Conservation (phyloP, 92 coral and sea anemone genomes). For the Diadumene lineata region DNA sequence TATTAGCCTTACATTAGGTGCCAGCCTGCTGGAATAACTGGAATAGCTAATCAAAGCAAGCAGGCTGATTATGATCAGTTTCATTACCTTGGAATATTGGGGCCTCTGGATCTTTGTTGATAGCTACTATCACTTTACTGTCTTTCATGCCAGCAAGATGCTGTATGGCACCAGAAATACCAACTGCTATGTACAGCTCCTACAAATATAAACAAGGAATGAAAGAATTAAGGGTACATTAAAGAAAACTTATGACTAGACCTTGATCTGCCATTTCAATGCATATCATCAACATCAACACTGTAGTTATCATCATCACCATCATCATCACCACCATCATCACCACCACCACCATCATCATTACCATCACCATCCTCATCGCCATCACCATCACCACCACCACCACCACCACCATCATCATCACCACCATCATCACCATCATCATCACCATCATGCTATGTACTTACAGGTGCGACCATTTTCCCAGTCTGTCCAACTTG, state of each 20-base stretch:
- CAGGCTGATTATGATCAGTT: neutral
- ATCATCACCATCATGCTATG: neutral
- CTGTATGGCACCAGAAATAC: constrained; percentile 98
- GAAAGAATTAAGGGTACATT: no score
- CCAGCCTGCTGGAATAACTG: no score
- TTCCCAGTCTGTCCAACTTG: constrained; percentile 99
- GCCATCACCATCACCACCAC: neutral
- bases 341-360: neutral
- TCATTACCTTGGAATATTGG: constrained; percentile 95
- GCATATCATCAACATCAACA: neutral
- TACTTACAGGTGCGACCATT: constrained; percentile 97
- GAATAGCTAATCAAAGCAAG: no score
- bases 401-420: neutral
- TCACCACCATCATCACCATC: neutral
- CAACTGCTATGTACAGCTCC: constrained; percentile 99
- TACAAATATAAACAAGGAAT: constrained; percentile 15
- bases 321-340: neutral
- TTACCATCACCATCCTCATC: neutral
- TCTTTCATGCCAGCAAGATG: constrained; percentile 99
- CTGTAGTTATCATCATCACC: neutral
- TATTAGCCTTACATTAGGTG: no score
- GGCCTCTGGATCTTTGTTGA: constrained; percentile 96
- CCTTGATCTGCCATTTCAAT: neutral
- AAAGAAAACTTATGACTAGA: neutral
- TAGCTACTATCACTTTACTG: constrained; percentile 97